A percentile compares a stretch with the other conserved stretches of the same genome.
phyloP scores from a whole-genome alignment of 2,888 invertebrate genomes.

The Drosophila austrosaltans region DNA sequence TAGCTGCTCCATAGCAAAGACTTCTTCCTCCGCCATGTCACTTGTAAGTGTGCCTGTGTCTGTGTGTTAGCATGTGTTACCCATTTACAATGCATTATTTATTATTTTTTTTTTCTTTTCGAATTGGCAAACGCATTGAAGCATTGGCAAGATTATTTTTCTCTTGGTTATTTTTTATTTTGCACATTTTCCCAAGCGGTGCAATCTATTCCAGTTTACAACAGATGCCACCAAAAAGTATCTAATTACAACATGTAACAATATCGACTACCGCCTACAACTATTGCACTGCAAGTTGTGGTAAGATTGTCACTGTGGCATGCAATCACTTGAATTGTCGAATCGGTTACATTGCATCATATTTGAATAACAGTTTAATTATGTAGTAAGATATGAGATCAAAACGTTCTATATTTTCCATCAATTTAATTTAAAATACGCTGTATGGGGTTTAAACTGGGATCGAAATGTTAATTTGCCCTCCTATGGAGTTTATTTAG shows the following conservation, averaged over 20 bases:
- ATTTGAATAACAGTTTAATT: too few relatives aligned
- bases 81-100: conserved; percentile 1
- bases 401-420: too few relatives aligned
- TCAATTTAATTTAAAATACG: too few relatives aligned
- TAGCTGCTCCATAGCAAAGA: conserved; percentile 12
- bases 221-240: conserved; percentile 48
- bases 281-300: neutral
- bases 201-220: conserved; percentile 30
- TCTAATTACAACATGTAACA: conserved; percentile 72
- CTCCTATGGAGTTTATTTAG: too few relatives aligned
- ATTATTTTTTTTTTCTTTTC: neutral
- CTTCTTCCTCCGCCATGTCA: conserved; percentile 19
- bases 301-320: neutral
- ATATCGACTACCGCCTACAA: conserved; percentile 31
- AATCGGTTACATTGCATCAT: neutral
- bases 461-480: too few relatives aligned
- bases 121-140: conserved; percentile 60
- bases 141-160: conserved; percentile 36
- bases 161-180: conserved; percentile 14
- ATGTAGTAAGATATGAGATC: too few relatives aligned
- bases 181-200: conserved; percentile 52
- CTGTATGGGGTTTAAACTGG: too few relatives aligned
- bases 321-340: neutral
- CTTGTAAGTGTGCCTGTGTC: conserved; percentile 7
- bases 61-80: neutral